Conservation (phyloP, 2,888 invertebrate species). For the Molanna angustata region DNA sequence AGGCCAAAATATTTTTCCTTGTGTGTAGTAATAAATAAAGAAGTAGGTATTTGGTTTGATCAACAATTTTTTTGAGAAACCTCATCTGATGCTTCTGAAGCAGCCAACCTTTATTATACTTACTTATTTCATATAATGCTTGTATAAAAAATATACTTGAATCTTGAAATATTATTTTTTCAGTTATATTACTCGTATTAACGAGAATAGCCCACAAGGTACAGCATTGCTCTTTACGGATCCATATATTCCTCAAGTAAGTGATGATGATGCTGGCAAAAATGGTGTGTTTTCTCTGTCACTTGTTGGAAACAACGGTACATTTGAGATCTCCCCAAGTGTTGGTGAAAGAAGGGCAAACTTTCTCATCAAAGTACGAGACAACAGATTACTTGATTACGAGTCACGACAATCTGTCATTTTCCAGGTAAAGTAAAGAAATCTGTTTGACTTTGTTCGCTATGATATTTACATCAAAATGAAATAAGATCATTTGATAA, state of each 20-base stretch:
- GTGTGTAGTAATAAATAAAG: neutral
- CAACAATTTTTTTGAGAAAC: too few relatives aligned
- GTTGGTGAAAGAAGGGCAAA: slow-evolving; percentile 75
- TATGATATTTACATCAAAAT: too few relatives aligned
- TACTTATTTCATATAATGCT: too few relatives aligned
- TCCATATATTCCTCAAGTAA: slow-evolving; percentile 69
- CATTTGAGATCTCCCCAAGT: slow-evolving; percentile 83
- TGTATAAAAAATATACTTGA: too few relatives aligned
- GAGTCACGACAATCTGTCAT: slow-evolving; percentile 73
- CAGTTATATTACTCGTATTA: slow-evolving; percentile 72
- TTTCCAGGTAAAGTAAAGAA: slow-evolving; percentile 68
- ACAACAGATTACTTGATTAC: slow-evolving; percentile 79
- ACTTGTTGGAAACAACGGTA: slow-evolving; percentile 77
- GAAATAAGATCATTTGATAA: too few relatives aligned
- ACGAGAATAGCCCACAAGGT: slow-evolving; percentile 82
- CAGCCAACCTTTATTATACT: too few relatives aligned
- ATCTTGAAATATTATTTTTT: too few relatives aligned
- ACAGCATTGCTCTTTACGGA: slow-evolving; percentile 69
- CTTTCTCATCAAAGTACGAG: slow-evolving; percentile 80
- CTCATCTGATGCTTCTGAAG: too few relatives aligned
- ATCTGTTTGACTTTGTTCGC: too few relatives aligned
- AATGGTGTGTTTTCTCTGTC: slow-evolving; percentile 79
- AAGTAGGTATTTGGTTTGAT: too few relatives aligned
- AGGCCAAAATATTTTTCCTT: neutral
- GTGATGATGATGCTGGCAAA: slow-evolving; percentile 77